phyloP scores from a whole-genome alignment of 1,140 invertebrate species.

The Centruroides sculpturatus region DNA sequence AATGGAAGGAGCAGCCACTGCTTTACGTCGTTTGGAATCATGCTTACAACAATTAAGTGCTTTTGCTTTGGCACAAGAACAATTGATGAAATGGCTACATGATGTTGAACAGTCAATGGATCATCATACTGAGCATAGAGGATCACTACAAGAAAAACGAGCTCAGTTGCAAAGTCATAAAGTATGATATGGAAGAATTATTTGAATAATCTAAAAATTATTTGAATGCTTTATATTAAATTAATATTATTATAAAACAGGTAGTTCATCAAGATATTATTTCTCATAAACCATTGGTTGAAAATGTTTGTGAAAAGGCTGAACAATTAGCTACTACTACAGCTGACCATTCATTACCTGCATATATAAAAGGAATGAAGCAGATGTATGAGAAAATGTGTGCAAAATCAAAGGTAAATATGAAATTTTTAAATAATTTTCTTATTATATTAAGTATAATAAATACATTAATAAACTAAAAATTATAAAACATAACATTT shows the following conservation, averaged over 20 bases:
- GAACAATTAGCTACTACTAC: slow-evolving; percentile 77
- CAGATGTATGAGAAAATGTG: slow-evolving; percentile 77
- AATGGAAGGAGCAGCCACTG: slow-evolving; percentile 60
- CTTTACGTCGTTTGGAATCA: slow-evolving; percentile 66
- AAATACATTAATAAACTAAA: too few relatives aligned
- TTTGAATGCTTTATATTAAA: neutral
- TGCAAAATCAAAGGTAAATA: slow-evolving; percentile 51
- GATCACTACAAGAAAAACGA: slow-evolving; percentile 81
- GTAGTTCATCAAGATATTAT: slow-evolving; percentile 84
- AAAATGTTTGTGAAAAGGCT: slow-evolving; percentile 81
- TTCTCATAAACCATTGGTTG: slow-evolving; percentile 74
- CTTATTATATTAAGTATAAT: too few relatives aligned
- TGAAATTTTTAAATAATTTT: neutral
- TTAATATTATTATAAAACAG: slow-evolving; percentile 15
- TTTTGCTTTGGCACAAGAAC: slow-evolving; percentile 71
- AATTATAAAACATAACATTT: too few relatives aligned
- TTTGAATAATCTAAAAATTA: neutral
- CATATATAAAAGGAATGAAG: slow-evolving; percentile 76
- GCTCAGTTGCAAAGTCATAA: slow-evolving; percentile 88
- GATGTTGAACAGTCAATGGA: slow-evolving; percentile 84
- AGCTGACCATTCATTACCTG: slow-evolving; percentile 66
- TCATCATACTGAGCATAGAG: slow-evolving; percentile 75
- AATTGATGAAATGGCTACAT: slow-evolving; percentile 79
- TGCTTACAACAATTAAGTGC: slow-evolving; percentile 79
- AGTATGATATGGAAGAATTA: slow-evolving; percentile 31